These are phyloP conservation scores for Callyntrura guangdongensis DNA, from an alignment of 2,888 invertebrate species.

Conservation along the genomic window DNA sequence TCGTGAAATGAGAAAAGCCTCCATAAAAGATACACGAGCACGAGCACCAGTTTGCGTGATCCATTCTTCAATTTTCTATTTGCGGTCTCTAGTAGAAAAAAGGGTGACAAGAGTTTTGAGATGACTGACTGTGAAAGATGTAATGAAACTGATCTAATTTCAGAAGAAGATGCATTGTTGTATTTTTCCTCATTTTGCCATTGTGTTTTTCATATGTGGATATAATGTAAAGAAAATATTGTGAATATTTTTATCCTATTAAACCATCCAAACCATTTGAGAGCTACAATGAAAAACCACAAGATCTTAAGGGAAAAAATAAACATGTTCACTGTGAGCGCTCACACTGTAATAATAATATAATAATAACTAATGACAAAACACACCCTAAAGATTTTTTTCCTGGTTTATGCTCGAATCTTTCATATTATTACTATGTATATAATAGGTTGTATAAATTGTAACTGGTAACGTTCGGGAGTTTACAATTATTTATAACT, in stretches of 20 bases:
- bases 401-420: too few relatives aligned
- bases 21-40: background rate
- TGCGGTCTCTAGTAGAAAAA: constrained; percentile 42
- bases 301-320: background rate
- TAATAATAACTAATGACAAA: background rate
- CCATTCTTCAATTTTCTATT: background rate
- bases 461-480: background rate
- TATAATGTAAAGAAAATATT: background rate
- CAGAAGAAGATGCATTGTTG: constrained; percentile 2
- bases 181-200: background rate
- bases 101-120: constrained; percentile 48
- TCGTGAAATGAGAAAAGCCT: constrained; percentile 27
- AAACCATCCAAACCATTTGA: background rate
- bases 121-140: constrained; percentile 27
- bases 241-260: background rate
- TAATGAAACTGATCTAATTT: constrained; percentile 61
- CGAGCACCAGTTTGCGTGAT: constrained; percentile 23
- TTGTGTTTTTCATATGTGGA: background rate
- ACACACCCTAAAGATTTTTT: background rate
- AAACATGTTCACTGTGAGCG: background rate
- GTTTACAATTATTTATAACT: background rate
- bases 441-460: too few relatives aligned
- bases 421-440: too few relatives aligned
- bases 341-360: background rate
- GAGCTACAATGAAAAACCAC: constrained; percentile 18